Percentiles rank a stretch among this genome's conserved stretches.
These are phyloP conservation scores for Acrobasis suavella DNA, from an alignment of 2,888 invertebrate genomes.

Conservation along the genomic window DNA sequence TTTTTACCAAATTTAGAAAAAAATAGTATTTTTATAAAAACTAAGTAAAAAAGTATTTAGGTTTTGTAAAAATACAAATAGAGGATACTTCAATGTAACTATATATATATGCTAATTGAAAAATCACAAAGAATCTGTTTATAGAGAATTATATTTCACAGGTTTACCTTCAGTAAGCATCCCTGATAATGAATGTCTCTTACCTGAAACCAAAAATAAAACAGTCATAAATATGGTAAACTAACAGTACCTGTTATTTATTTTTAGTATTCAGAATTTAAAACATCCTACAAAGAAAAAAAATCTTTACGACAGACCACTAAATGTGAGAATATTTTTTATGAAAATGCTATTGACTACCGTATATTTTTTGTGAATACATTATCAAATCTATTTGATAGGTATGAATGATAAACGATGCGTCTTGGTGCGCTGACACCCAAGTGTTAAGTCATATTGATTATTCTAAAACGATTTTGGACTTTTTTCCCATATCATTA, in stretches of 20 bases:
- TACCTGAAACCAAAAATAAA: slow-evolving; percentile 17
- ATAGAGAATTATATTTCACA: too few species aligned
- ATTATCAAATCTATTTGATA: slow-evolving; percentile 43
- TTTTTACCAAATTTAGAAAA: too few species aligned
- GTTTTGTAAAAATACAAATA: too few species aligned
- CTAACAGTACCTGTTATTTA: background rate
- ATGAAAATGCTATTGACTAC: slow-evolving; percentile 41
- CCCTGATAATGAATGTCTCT: background rate
- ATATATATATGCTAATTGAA: too few species aligned
- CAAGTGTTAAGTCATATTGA: slow-evolving; percentile 63
- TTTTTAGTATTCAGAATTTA: background rate
- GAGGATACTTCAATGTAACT: too few species aligned
- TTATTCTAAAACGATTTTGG: slow-evolving; percentile 47
- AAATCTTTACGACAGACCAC: slow-evolving; percentile 1
- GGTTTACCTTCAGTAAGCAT: too few species aligned
- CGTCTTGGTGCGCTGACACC: slow-evolving; percentile 50
- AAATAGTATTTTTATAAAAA: too few species aligned
- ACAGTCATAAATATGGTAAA: background rate
- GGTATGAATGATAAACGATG: slow-evolving; percentile 55
- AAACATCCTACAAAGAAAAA: background rate
- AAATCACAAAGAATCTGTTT: too few species aligned
- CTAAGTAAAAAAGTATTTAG: too few species aligned
- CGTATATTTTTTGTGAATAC: slow-evolving; percentile 57
- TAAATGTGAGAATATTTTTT: slow-evolving; percentile 38
- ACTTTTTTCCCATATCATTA: slow-evolving; percentile 35